Conservation (phyloP, 2,113 vertebrate species). For the Potamarius usumacintae region DNA sequence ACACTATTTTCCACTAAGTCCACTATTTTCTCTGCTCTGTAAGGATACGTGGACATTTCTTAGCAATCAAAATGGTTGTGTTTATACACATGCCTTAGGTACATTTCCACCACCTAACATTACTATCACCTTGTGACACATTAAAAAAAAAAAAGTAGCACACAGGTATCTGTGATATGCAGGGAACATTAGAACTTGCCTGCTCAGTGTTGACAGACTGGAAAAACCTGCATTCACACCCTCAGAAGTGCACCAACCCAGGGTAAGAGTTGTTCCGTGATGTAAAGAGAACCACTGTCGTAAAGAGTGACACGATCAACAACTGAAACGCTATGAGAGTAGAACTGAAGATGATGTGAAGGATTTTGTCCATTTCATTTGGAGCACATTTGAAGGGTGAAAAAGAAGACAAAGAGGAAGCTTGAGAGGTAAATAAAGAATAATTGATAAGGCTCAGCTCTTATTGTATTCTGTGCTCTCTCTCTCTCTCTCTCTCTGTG, state of each 20-base stretch:
- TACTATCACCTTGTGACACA: conserved; percentile 6
- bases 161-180: conserved; percentile 4
- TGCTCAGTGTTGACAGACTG: conserved; percentile 13
- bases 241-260: conserved; percentile 11
- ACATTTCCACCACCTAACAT: not conserved
- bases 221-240: conserved; percentile 57
- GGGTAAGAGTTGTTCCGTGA: not conserved
- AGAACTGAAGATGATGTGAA: conserved; percentile 11
- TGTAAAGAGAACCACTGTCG: conserved; percentile 6
- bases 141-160: not conserved
- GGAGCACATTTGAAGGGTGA: conserved; percentile 15
- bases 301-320: conserved; percentile 20
- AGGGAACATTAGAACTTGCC: not conserved
- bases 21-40: not conserved
- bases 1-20: not conserved
- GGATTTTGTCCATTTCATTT: conserved; percentile 25
- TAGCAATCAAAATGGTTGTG: not conserved
- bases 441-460: conserved; percentile 22
- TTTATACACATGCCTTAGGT: not conserved
- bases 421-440: conserved; percentile 42
- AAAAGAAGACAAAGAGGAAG: conserved; percentile 31
- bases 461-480: conserved; percentile 33
- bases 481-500: conserved; percentile 16
- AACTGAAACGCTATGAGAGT: not conserved
- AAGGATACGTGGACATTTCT: not conserved